Base-by-base conservation (phyloP, 2,888 invertebrate genomes). In the Megaustenia siamemsis region DNA sequence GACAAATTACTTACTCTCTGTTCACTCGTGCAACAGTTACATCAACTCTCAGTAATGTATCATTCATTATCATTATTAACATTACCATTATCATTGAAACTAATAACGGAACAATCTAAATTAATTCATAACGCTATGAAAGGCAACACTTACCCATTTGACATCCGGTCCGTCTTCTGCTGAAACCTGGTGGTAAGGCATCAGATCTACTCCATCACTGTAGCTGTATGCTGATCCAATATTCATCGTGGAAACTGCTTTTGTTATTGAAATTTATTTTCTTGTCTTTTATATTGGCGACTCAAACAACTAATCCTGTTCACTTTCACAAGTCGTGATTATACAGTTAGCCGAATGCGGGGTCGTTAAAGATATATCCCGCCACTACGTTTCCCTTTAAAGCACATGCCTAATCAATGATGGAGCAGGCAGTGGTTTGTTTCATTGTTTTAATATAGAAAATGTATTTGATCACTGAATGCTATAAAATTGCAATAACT, bases 161-260 rank as follows among this genome's bases (percentile, higher is more conserved):
- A 49, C 45, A 24, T 79, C 79, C 1, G 43, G 79, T 15, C 45
- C 24, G 8, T 79, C 79, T 10, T 79, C 79, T 24, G 53, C 15
- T 12, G 66, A 68, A 38, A 79, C 32, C 49, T 79, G 79, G n/a
- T n/a, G n/a, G 68, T 79, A 79, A 1, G 79, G 38, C 68, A 79
- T 43, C 5, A 79, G 49, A 38, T 45, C 71, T 5, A 68, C 49
- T 28, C 60, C 77, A 40, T 77, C 77, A 38, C 40, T 28, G 63
- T 77, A 77, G 12, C 60, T 40, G n/a, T 60, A 77, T 21, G 77
- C 28, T 10, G 60, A 5, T 18, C 40, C 63, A 6, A 77, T 35
- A 28, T 77, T 77, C 77, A 77, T 77, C 3, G 38, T 77, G 60
- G 24, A 38, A 2, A 43, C 4, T 40, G 40, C 5, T 6, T 21